Conservation (phyloP, 2,113 vertebrate genomes). For the Callaeas wilsoni region DNA sequence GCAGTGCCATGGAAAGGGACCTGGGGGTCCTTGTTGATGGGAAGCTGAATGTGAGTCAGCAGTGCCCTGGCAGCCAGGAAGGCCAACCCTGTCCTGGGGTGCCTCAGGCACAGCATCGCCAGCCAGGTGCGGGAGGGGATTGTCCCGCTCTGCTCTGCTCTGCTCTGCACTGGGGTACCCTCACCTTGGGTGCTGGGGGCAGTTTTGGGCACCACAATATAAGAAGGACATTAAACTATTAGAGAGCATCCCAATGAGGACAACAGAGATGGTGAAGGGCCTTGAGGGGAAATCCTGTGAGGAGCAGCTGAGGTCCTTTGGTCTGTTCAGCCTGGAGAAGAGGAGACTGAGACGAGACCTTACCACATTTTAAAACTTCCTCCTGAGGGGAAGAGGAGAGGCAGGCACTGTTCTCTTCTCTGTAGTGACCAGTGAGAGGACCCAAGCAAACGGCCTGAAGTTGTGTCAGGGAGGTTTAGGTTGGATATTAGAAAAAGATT, state of each 20-base stretch:
- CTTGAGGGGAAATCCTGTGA: rapidly evolving
- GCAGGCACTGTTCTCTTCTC: neutral
- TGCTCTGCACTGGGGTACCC: neutral
- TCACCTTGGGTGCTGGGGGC: rapidly evolving
- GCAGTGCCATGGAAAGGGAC: rapidly evolving
- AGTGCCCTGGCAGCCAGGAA: neutral
- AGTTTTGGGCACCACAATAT: neutral
- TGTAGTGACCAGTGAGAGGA: neutral
- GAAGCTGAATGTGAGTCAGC: neutral
- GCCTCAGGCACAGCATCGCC: rapidly evolving
- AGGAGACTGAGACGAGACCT: neutral
- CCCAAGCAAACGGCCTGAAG: rapidly evolving
- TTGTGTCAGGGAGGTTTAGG: neutral
- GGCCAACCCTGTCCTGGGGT: rapidly evolving
- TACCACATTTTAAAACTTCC: neutral
- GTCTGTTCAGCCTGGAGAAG: neutral
- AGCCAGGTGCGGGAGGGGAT: rapidly evolving
- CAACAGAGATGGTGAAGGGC: neutral
- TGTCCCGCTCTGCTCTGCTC: rapidly evolving
- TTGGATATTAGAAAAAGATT: neutral
- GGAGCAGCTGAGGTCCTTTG: neutral
- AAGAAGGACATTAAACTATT: neutral
- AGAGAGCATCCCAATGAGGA: neutral
- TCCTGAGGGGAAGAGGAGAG: neutral
- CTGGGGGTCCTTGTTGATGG: rapidly evolving